phyloP scores from a whole-genome alignment of 2,113 vertebrate genomes.

The Falcunculus frontatus region DNA sequence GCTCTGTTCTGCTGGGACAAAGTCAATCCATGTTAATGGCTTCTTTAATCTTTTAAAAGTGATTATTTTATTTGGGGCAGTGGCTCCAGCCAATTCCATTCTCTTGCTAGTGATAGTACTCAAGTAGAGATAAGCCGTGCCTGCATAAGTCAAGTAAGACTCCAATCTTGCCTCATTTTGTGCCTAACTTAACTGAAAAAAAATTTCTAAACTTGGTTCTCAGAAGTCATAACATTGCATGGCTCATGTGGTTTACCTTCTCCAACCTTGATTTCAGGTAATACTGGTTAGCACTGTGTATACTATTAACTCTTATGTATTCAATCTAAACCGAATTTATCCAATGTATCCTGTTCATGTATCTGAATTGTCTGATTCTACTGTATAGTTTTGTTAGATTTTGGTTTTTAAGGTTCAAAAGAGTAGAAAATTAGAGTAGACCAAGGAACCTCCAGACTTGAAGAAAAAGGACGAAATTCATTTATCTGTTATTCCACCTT shows the following conservation, averaged over 20 bases:
- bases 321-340: background rate
- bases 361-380: background rate
- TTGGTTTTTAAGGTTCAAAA: background rate
- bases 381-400: background rate
- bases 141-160: background rate
- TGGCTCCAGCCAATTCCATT: background rate
- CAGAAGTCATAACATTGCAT: background rate
- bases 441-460: background rate
- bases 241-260: background rate
- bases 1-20: background rate
- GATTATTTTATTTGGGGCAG: background rate
- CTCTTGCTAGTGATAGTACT: background rate
- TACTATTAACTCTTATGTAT: background rate
- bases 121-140: background rate
- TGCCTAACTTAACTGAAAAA: background rate
- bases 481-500: background rate
- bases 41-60: constrained; percentile 43
- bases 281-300: background rate
- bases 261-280: background rate
- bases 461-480: background rate
- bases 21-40: background rate
- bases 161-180: background rate
- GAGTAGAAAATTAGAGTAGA: background rate
- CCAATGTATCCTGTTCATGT: background rate
- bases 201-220: background rate